Conservation (phyloP, 2,888 invertebrate species). For the Cosmorhoe ocellata region DNA sequence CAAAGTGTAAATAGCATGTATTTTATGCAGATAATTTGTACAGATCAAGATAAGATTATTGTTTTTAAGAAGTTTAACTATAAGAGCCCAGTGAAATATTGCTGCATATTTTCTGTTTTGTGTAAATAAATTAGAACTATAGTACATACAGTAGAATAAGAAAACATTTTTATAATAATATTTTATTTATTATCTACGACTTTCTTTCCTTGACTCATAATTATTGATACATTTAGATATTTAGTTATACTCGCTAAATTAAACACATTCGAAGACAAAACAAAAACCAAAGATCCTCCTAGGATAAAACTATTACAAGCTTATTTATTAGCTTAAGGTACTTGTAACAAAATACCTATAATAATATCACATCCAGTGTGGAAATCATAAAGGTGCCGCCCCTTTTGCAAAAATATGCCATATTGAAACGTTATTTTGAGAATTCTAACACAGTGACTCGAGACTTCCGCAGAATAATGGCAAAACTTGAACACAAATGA, state of each 20-base stretch:
- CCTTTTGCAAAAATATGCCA: too few species aligned
- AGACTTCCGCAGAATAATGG: background rate
- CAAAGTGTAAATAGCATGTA: constrained; percentile 31
- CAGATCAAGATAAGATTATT: constrained; percentile 22
- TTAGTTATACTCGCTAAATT: constrained; percentile 39
- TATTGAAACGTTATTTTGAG: constrained; percentile 1
- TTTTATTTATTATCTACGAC: constrained; percentile 71
- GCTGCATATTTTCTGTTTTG: constrained; percentile 38
- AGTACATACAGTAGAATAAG: constrained; percentile 56
- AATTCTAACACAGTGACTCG: background rate
- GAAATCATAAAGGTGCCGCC: constrained; percentile 2
- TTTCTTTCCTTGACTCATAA: constrained; percentile 31
- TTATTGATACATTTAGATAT: constrained; percentile 32
- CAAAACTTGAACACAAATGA: constrained; percentile 6
- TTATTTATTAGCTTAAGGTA: constrained; percentile 31
- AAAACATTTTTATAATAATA: constrained; percentile 66
- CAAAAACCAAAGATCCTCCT: constrained; percentile 37
- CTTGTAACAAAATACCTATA: constrained; percentile 26
- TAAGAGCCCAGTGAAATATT: constrained; percentile 22
- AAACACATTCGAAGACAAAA: constrained; percentile 36
- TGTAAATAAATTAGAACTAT: constrained; percentile 67
- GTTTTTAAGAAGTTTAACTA: constrained; percentile 1
- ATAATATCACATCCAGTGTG: constrained; percentile 44
- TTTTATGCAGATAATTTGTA: constrained; percentile 24
- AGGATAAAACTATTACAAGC: constrained; percentile 33